Percentiles rank a stretch among this genome's conserved stretches.
Evolutionary conservation across 2,113 vertebrate genomes (phyloP).

Genomic region (Crotophaga sulcirostris): DNA sequence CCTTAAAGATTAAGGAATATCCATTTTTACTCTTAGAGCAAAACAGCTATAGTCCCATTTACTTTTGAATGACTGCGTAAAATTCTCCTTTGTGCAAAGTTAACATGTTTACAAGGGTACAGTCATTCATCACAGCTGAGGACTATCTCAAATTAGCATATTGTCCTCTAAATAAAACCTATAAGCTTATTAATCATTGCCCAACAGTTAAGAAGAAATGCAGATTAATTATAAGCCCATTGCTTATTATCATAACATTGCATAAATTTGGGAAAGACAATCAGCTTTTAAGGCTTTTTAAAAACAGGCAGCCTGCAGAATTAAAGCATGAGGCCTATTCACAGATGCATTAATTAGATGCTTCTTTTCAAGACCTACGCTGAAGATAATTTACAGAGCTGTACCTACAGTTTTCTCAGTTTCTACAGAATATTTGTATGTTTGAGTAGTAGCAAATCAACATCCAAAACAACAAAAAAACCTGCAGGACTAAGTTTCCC

Average conservation of each 20-base stretch:
- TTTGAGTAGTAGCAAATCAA: not conserved
- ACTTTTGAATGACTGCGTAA: not conserved
- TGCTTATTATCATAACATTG: conserved; percentile 57
- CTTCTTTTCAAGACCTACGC: conserved; percentile 49
- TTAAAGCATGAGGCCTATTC: conserved; percentile 16
- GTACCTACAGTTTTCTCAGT: not conserved
- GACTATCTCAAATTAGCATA: conserved; percentile 41
- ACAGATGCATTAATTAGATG: conserved; percentile 62
- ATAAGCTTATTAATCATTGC: conserved; percentile 39
- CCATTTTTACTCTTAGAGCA: not conserved
- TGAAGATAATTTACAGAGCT: not conserved
- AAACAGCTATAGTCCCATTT: not conserved
- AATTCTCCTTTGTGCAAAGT: conserved; percentile 27
- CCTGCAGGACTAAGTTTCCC: not conserved
- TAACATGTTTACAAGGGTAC: not conserved
- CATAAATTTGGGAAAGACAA: conserved; percentile 39
- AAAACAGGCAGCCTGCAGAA: conserved; percentile 57
- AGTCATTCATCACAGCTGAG: not conserved
- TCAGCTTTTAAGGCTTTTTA: conserved; percentile 18
- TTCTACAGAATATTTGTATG: not conserved
- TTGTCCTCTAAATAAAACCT: conserved; percentile 24
- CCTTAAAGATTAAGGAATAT: not conserved
- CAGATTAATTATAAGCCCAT: conserved; percentile 51
- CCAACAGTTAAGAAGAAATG: conserved; percentile 58
- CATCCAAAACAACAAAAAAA: not conserved